Percentiles rank a stretch among this genome's conserved stretches.
Conservation (phyloP, 2,113 vertebrate species). For the Todiramphus chloris region DNA sequence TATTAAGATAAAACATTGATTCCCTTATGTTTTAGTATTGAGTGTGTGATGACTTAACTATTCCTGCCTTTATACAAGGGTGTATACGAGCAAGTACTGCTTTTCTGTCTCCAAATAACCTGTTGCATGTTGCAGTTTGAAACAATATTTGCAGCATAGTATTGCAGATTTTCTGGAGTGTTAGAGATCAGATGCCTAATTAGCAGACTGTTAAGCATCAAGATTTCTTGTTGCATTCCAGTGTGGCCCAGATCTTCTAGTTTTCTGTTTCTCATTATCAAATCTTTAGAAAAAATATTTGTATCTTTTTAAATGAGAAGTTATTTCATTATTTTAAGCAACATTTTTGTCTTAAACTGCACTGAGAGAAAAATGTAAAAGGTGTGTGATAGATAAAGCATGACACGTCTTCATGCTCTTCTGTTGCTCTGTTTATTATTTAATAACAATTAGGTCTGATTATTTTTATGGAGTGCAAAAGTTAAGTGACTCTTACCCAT, state of each 20-base stretch:
- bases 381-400: background rate
- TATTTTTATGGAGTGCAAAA: background rate
- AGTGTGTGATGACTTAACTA: constrained; percentile 61
- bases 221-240: background rate
- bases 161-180: constrained; percentile 64
- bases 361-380: background rate
- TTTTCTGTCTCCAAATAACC: background rate
- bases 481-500: background rate
- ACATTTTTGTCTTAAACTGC: background rate
- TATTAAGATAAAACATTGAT: constrained; percentile 61
- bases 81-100: background rate
- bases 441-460: background rate
- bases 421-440: background rate
- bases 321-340: background rate
- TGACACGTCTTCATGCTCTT: background rate
- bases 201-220: background rate
- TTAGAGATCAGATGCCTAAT: background rate
- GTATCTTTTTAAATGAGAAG: background rate
- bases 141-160: constrained; percentile 61
- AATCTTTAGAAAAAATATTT: background rate
- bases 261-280: background rate
- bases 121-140: constrained; percentile 46
- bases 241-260: background rate
- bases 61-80: constrained; percentile 70
- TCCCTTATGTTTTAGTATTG: constrained; percentile 59